Evolutionary conservation across 2,797 vertebrate genomes (phyloP).

Genomic region (Melanogrammus aeglefinus): DNA sequence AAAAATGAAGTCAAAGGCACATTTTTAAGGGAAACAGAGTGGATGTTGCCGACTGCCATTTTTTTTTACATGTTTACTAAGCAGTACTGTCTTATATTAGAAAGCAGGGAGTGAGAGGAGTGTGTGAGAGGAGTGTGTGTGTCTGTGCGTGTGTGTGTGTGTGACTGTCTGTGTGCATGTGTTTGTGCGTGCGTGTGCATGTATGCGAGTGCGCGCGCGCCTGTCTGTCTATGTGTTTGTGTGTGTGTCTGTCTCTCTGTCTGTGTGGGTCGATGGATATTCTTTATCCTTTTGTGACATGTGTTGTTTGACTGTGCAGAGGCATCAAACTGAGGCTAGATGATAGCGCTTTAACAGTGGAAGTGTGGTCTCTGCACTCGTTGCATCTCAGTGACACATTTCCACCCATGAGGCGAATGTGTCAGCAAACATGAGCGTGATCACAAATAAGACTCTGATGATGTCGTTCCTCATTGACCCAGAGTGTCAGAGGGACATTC

Average conservation of each 20-base stretch:
- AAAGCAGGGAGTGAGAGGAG: no score
- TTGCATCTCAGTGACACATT: neutral
- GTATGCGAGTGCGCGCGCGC: no score
- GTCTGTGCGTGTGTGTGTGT: no score
- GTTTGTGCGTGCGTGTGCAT: neutral
- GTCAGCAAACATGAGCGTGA: neutral
- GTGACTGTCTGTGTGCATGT: neutral
- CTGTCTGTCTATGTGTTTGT: neutral
- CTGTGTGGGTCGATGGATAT: neutral
- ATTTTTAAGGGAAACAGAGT: neutral
- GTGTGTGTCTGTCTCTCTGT: neutral
- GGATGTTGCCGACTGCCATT: neutral
- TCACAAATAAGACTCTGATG: constrained; percentile 27
- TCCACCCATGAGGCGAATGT: neutral
- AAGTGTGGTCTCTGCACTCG: neutral
- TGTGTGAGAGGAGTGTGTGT: no score
- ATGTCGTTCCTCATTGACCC: constrained; percentile 43
- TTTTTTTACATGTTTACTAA: no score
- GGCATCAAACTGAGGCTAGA: neutral
- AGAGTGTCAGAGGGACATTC: constrained; percentile 28
- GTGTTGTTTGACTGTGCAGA: neutral
- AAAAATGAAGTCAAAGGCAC: neutral
- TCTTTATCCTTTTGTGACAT: neutral
- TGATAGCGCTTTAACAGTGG: neutral
- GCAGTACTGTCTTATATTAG: no score